Percentiles rank a stretch among this genome's conserved stretches.
Evolutionary conservation across 2,888 invertebrate genomes (phyloP).

Genomic region (Pomacea canaliculata): DNA sequence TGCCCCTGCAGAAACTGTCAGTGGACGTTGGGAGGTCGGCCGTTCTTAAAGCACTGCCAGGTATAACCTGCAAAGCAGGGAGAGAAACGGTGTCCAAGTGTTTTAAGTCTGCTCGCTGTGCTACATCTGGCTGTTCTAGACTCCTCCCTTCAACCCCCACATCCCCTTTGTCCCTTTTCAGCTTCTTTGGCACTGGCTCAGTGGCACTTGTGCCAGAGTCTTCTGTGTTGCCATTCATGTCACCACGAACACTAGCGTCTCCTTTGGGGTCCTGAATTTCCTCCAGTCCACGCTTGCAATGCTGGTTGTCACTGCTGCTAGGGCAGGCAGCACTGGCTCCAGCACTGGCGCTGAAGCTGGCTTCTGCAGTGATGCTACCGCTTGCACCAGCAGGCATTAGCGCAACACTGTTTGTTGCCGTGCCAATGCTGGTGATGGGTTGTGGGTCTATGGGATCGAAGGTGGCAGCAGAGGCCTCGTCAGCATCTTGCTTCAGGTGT

Average conservation of each 20-base stretch:
- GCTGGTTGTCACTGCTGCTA: conserved; percentile 20
- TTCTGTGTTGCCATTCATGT: conserved; percentile 40
- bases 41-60: background rate
- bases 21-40: conserved; percentile 11
- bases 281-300: conserved; percentile 12
- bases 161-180: conserved; percentile 21
- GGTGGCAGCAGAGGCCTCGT: conserved; percentile 30
- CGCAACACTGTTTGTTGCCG: conserved; percentile 28
- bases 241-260: conserved; percentile 14
- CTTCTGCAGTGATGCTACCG: conserved; percentile 37
- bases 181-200: conserved; percentile 27
- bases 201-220: conserved; percentile 26
- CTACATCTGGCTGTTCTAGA: background rate
- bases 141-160: conserved; percentile 10
- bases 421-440: conserved; percentile 1
- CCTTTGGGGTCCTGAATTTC: background rate
- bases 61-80: conserved; percentile 6
- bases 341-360: conserved; percentile 29
- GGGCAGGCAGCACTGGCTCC: conserved; percentile 23
- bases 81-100: conserved; percentile 4
- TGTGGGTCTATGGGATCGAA: conserved; percentile 4
- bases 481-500: conserved; percentile 50
- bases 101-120: background rate
- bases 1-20: conserved; percentile 1
- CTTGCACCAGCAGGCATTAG: conserved; percentile 33